These are phyloP conservation scores for Rousettus madagascariensis DNA, from an alignment of 2,797 vertebrate genomes.

Conservation along the genomic window DNA sequence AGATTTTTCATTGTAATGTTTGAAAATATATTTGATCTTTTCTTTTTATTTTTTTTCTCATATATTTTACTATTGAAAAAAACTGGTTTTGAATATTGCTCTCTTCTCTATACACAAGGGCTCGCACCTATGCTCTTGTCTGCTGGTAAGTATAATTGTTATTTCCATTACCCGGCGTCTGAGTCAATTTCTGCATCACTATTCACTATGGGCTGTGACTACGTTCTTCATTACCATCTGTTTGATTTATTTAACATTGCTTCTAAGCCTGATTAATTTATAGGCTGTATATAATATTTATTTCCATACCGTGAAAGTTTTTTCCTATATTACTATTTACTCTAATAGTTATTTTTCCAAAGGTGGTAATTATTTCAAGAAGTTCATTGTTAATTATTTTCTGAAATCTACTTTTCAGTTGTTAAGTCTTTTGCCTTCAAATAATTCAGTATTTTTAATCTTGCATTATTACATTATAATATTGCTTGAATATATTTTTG, in stretches of 20 bases:
- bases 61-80: background rate
- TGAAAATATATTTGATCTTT: background rate
- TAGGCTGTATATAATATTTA: conserved; percentile 14
- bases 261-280: conserved; percentile 58
- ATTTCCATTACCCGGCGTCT: conserved; percentile 72
- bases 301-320: conserved; percentile 37
- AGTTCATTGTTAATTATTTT: conserved; percentile 2
- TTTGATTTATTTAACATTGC: conserved; percentile 54
- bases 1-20: background rate
- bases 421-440: background rate
- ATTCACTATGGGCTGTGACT: conserved; percentile 56
- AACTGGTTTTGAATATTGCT: conserved; percentile 46
- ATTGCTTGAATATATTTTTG: background rate
- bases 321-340: conserved; percentile 52
- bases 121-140: conserved; percentile 60
- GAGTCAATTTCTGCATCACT: conserved; percentile 75
- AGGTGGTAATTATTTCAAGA: background rate
- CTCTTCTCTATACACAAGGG: conserved; percentile 50
- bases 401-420: background rate
- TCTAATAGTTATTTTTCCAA: background rate
- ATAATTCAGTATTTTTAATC: background rate
- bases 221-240: conserved; percentile 65
- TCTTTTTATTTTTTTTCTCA: background rate
- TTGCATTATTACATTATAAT: background rate
- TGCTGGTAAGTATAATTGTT: conserved; percentile 73